Evolutionary conservation across 2,113 vertebrate species (phyloP), one percentile per base, ranked within the genome.

Genomic region (Micromys minutus): DNA sequence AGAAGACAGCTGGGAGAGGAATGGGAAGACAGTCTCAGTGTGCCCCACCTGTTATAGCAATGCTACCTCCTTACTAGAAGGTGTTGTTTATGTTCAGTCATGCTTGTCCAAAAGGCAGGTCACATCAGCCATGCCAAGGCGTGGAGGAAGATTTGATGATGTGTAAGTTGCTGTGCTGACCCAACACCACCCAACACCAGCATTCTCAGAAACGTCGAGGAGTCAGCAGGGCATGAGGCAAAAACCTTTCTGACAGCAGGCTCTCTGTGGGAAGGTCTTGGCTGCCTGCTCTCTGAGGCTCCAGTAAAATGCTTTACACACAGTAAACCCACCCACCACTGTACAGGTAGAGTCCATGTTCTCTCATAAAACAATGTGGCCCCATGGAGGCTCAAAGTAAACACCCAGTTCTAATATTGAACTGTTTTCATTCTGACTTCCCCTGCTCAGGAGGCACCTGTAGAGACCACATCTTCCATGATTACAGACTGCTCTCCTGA

Each of bases 81-180:
- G 76, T 57, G 88, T 59, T 71, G 83, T 84, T 95, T 94, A 87
- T 93, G 90, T 65, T 93, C 93, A 86, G 92, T 94, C 97, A 85
- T 79, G 96, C 97, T 87, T 79, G 91, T 93, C 96, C 71, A 79
- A 85, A 69, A 93, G 95, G 97, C 93, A 94, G 91, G 91, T 92
- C 74, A 74, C 52, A 85, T 81, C 83, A 94, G 95, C 84, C 72
- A 17, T 61, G 65, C 83, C 85, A 72, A 95, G 96, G 72, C 84
- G 74, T 71, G 59, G 86, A 95, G 77, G 55, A 75, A 94, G 61
- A 83, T 45, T 76, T 92, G 74, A 11, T 16, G 16, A 89, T 83
- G 57, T 0, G 0, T 76, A 87, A 91, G 90, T 88, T 85, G 75
- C 74, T 69, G 80, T 24, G 57, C 57, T 96, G 93, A 86, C 52